Evolutionary conservation across 2,888 invertebrate species (phyloP).

Genomic region (Azorinus chamasolen): DNA sequence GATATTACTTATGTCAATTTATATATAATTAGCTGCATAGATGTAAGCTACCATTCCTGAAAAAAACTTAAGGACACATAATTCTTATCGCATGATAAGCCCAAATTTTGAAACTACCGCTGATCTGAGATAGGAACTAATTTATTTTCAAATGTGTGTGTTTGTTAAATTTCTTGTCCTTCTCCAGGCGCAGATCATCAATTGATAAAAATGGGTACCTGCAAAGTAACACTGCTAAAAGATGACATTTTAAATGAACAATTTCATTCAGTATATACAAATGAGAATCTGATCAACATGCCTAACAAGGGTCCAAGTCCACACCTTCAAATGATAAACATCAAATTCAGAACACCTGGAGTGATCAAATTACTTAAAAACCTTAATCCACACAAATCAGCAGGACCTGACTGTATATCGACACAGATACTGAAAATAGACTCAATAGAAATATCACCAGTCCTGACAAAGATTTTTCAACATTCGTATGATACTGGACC

Average conservation of each 20-base stretch:
- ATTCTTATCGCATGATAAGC: no score
- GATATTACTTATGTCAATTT: no score
- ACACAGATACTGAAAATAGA: conserved; percentile 12
- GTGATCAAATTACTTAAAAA: conserved; percentile 26
- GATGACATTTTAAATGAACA: conserved; percentile 35
- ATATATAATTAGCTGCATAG: no score
- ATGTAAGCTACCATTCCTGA: no score
- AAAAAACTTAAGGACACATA: no score
- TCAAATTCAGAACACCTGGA: conserved; percentile 16
- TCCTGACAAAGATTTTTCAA: conserved; percentile 28
- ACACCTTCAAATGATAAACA: conserved; percentile 20
- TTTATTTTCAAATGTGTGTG: no score
- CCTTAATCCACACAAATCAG: conserved; percentile 36
- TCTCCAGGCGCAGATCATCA: no score
- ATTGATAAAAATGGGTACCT: conserved; percentile 26
- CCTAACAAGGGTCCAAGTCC: conserved; percentile 16
- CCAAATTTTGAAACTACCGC: no score
- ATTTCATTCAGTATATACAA: conserved; percentile 36
- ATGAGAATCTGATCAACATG: conserved; percentile 11
- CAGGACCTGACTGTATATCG: conserved; percentile 16
- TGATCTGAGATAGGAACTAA: no score
- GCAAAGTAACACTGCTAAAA: conserved; percentile 17
- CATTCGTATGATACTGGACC: conserved; percentile 16
- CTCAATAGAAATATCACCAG: conserved; percentile 17
- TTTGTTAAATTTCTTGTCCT: no score